Percentiles rank a stretch among this genome's conserved stretches.
phyloP scores from a whole-genome alignment of 2,113 vertebrate genomes.

The Urocolius indicus region DNA sequence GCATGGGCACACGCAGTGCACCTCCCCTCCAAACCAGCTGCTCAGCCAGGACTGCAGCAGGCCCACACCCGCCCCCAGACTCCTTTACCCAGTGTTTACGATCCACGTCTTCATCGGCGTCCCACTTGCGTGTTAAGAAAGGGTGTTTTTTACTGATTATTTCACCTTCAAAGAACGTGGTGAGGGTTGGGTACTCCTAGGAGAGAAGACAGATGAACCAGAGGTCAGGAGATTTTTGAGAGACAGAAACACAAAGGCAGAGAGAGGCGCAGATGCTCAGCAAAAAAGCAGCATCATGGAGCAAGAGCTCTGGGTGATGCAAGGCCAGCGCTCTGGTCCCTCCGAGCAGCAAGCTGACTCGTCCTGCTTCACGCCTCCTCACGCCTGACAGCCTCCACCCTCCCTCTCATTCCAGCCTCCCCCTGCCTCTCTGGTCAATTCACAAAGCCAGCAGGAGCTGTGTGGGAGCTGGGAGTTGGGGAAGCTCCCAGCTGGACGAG shows the following conservation, averaged over 20 bases:
- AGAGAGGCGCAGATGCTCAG: fast-evolving
- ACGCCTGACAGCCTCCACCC: background rate
- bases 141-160: conserved; percentile 96
- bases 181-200: conserved; percentile 97
- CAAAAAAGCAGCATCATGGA: background rate
- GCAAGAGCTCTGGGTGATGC: fast-evolving
- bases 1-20: fast-evolving
- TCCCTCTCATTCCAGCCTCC: background rate
- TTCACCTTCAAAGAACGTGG: conserved; percentile 98
- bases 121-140: conserved; percentile 98
- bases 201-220: background rate
- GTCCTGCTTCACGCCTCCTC: background rate
- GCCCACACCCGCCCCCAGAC: background rate
- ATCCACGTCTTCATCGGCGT: conserved; percentile 97
- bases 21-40: background rate
- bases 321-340: fast-evolving
- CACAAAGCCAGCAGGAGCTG: background rate
- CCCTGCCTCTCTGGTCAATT: background rate
- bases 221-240: background rate
- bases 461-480: background rate
- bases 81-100: conserved; percentile 94
- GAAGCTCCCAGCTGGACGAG: background rate
- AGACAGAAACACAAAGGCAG: background rate
- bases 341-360: background rate
- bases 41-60: background rate